Base-by-base conservation (phyloP, 2,797 vertebrate species). In the Epinephelus coioides region DNA sequence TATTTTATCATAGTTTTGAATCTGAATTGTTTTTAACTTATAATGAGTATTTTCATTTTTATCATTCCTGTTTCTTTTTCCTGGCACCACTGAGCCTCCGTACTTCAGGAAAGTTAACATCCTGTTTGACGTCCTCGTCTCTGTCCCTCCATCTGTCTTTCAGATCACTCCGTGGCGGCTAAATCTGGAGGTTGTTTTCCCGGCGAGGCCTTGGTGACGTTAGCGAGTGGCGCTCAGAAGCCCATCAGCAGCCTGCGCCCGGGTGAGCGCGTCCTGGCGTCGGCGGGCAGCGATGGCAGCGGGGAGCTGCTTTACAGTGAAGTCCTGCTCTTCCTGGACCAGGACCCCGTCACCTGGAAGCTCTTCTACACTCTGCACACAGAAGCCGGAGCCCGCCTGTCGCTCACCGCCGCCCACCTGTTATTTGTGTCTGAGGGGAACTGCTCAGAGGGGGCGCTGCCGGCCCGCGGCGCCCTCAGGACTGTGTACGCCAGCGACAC, bases 151-250 rank as follows among this genome's bases (percentile, higher is more conserved):
- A 27, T 84, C 65, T 73, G 8, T 87, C 68, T 81, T 69, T 59
- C 96, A 99, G 98, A 99, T 75, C 97, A 98, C 89, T 98, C 98
- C 0, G 96, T 97, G 0, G 98, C 98, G 0, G 97, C 97, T 27
- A 99, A 97, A 90, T 97, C 98, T 0, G 98, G 98, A 0, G 98
- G 98, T 62, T 99, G 98, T 94, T 99, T 99, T 87, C 98, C 97
- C 0, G 97, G 95, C 14, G 81, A 87, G 79, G 96, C 97, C 0
- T 87, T 91, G 86, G 96, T 97, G 18, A 96, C 89, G 3, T 77
- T 97, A 89, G 96, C 97, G 87, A 86, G 92, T 0, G 97, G 98
- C 49, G 89, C 68, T 9, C 93, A 75, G 68, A 96, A 81, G 30
- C 85, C 95, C 0, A 73, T 99, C 78, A 92, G 93, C 6, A 95